Evolutionary conservation across 2,113 vertebrate genomes (phyloP).

Genomic region (Myotis yumanensis): DNA sequence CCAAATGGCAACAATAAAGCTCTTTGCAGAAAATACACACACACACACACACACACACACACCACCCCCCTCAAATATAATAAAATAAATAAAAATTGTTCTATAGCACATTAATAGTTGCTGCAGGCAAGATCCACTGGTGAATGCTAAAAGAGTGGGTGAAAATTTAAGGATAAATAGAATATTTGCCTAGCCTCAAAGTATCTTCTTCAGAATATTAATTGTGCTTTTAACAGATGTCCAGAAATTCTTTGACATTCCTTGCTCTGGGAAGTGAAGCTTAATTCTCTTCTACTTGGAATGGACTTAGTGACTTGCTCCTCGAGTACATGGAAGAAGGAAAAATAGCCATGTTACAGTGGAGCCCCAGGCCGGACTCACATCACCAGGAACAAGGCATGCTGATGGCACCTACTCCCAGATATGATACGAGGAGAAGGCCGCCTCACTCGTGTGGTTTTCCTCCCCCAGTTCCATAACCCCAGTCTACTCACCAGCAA

Average conservation of each 20-base stretch:
- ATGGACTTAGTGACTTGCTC: background rate
- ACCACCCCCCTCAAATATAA: too few relatives aligned
- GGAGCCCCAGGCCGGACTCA: background rate
- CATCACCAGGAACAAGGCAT: background rate
- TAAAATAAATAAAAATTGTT: background rate
- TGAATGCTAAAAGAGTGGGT: background rate
- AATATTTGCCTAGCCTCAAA: constrained; percentile 14
- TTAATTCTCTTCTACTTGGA: background rate
- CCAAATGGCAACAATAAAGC: too few relatives aligned
- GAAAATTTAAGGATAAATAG: constrained; percentile 20
- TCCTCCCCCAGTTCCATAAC: background rate
- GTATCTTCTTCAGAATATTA: background rate
- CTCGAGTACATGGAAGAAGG: background rate
- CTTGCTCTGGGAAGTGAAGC: background rate
- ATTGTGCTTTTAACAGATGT: background rate
- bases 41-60: too few relatives aligned
- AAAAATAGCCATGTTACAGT: background rate
- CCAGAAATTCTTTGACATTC: background rate
- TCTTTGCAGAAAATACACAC: too few relatives aligned
- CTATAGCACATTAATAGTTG: background rate
- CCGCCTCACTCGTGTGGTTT: background rate
- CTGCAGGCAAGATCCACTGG: background rate
- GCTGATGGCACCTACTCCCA: background rate
- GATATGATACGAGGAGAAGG: background rate
- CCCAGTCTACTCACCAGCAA: background rate